Percentiles rank a stretch among this genome's conserved stretches.
These are phyloP conservation scores for Panagrolaimus sp. DNA, from an alignment of 1,140 invertebrate genomes.

Conservation along the genomic window DNA sequence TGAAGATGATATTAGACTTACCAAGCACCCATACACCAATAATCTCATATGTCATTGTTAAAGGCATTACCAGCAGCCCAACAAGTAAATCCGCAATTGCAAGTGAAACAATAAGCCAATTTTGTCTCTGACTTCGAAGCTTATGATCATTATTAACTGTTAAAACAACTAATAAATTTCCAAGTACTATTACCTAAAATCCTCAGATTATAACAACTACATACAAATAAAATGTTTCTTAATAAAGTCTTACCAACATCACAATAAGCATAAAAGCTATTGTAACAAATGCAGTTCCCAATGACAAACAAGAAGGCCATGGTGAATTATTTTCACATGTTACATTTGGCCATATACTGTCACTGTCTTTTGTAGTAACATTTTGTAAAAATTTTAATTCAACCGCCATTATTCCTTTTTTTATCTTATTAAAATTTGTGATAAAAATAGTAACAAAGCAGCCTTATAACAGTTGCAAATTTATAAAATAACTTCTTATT, in stretches of 20 bases:
- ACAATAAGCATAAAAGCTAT: constrained; percentile 53
- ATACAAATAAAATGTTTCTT: not conserved
- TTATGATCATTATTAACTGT: constrained; percentile 56
- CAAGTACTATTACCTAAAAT: constrained; percentile 52
- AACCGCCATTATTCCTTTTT: too few species aligned
- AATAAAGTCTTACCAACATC: constrained; percentile 54
- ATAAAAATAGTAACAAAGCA: too few species aligned
- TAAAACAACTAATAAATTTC: constrained; percentile 53
- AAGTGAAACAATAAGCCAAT: constrained; percentile 67
- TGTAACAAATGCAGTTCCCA: constrained; percentile 51
- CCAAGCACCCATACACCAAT: constrained; percentile 65
- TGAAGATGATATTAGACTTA: constrained; percentile 28
- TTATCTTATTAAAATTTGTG: too few species aligned
- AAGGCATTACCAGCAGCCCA: constrained; percentile 66
- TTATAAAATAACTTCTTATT: too few species aligned
- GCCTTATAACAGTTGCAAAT: too few species aligned
- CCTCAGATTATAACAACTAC: too few species aligned
- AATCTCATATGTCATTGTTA: constrained; percentile 66
- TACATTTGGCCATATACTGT: constrained; percentile 14
- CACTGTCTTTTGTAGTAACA: too few species aligned
- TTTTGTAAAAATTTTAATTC: too few species aligned
- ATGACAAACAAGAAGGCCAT: constrained; percentile 51
- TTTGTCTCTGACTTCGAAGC: constrained; percentile 58
- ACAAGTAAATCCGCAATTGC: constrained; percentile 67
- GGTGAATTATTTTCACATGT: constrained; percentile 25